phyloP scores from a whole-genome alignment of 2,113 vertebrate species.

The Alces alces region DNA sequence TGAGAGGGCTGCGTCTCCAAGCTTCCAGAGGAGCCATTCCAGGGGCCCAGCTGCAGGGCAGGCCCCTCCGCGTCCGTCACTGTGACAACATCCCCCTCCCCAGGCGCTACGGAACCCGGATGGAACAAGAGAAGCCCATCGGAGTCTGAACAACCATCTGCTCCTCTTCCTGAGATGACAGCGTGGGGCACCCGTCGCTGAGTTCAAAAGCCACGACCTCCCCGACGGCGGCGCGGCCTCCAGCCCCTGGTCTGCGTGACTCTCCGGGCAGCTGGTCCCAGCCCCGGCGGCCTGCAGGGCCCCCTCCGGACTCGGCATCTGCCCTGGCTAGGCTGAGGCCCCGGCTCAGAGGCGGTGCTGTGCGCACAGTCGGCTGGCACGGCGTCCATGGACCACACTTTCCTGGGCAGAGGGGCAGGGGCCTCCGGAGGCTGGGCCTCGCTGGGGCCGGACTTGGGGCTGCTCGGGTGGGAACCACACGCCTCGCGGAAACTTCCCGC shows the following conservation, averaged over 20 bases:
- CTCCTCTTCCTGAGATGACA: constrained; percentile 73
- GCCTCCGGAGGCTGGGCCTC: constrained; percentile 42
- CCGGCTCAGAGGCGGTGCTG: neutral
- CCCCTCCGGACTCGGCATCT: neutral
- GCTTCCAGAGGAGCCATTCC: constrained; percentile 82
- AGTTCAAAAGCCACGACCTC: constrained; percentile 77
- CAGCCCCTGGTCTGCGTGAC: neutral
- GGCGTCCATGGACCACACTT: constrained; percentile 55
- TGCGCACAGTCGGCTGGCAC: constrained; percentile 1
- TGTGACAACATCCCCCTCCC: constrained; percentile 79
- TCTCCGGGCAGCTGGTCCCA: neutral
- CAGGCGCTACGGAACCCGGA: constrained; percentile 75
- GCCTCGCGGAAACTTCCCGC: neutral
- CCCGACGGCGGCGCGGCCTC: constrained; percentile 18
- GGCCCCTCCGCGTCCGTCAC: constrained; percentile 81
- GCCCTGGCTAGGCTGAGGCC: constrained; percentile 17
- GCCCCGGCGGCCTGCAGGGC: neutral
- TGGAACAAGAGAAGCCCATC: constrained; percentile 82
- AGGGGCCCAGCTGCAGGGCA: constrained; percentile 82
- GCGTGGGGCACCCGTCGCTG: constrained; percentile 68
- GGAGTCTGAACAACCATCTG: constrained; percentile 85
- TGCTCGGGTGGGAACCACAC: neutral
- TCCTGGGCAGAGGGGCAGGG: constrained; percentile 74
- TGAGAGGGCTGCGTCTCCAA: constrained; percentile 75
- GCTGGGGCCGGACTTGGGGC: constrained; percentile 46